Base-by-base conservation (phyloP, 2,113 vertebrate species). In the Rana temporaria region DNA sequence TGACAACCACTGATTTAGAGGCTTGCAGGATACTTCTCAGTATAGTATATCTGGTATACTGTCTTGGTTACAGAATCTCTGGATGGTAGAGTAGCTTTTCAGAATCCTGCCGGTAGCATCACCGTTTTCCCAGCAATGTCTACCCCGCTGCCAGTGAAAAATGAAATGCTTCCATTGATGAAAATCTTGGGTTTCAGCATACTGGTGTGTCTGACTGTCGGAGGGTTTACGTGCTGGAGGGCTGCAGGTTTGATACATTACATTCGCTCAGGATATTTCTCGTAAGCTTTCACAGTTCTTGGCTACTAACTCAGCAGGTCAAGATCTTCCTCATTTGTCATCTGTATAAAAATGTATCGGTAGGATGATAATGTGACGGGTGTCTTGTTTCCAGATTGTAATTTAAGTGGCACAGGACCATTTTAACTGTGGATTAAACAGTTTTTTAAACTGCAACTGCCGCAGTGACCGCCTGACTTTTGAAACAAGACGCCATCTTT, bases 271-370 rank as follows among this genome's bases (percentile, higher is more conserved):
- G 69, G 69, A 55, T 11, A 72, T 72, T 72, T 72, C 69, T 55
- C 52, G 69, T 72, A 72, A 72, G 48, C 55, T 24, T 26, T 52
- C 53, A 2, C 22, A 32, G 7, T 72, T 72, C 69, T 56, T 72
- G 69, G 69, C 26, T 24, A 72, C 69, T 72, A 17, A 19, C 69
- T 72, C 69, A 32, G 20, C 69, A 72, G 69, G 69, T 72, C 69
- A 72, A 8, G 69, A 26, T 72, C 48, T 32, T 19, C 16, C 26
- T 56, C 48, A 72, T 72, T 56, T 12, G 52, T 72, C 69, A 72
- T 72, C 52, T 56, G 69, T 72, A 72, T 72, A 55, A 72, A 72
- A 56, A 56, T 24, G 69, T 55, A 56, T 52, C 48, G 69, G 69
- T 56, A 24, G 52, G 17, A 24, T 26, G 52, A 56, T 56, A 72